Evolutionary conservation across 2,797 vertebrate species (phyloP), one percentile per base, ranked within the genome.

Genomic region (Argya squamiceps): DNA sequence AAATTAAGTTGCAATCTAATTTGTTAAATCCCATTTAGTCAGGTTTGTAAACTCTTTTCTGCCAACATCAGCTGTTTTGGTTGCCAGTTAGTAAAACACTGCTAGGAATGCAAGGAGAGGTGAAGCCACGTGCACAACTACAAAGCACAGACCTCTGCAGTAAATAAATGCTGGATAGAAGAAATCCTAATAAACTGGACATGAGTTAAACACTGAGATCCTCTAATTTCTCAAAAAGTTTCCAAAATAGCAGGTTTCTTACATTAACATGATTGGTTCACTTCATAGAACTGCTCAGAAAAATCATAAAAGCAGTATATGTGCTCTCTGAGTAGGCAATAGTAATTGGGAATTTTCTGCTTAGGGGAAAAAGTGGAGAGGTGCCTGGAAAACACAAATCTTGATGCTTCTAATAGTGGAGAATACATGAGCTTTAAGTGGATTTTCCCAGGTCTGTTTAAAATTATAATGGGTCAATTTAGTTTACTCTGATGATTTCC

Each of bases 1-100:
- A 92, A 96, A 96, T 94, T 91, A 95, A 90, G 77, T 30, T 89
- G 71, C 88, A 93, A 95, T 95, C 77, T 84, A 94, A 97, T 97
- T 97, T 92, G 68, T 85, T 84, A 90, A 96, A 97, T 94, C 71
- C 92, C 85, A 85, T 95, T 96, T 96, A 92, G 91, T 41, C 62
- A 81, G 71, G 84, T 96, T 88, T 65, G 71, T 29, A 64, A 85
- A 89, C 41, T 69, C 70, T 67, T 90, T 97, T 92, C 95, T 94
- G 94, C 93, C 84, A 79, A 6, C 95, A 74, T 97, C 96, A 97
- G 95, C 96, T 93, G 30, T 49, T 97, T 74, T 71, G 47, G 37
- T 30, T 96, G 83, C 83, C 95, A 95, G 89, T 94, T 47, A 75
- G 41, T 52, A 81, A 93, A 87, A n/a, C 77, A 75, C 68, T 41